Evolutionary conservation across 2,797 vertebrate genomes (phyloP), one percentile per base, ranked within the genome.

Genomic region (Ispidina lecontei): DNA sequence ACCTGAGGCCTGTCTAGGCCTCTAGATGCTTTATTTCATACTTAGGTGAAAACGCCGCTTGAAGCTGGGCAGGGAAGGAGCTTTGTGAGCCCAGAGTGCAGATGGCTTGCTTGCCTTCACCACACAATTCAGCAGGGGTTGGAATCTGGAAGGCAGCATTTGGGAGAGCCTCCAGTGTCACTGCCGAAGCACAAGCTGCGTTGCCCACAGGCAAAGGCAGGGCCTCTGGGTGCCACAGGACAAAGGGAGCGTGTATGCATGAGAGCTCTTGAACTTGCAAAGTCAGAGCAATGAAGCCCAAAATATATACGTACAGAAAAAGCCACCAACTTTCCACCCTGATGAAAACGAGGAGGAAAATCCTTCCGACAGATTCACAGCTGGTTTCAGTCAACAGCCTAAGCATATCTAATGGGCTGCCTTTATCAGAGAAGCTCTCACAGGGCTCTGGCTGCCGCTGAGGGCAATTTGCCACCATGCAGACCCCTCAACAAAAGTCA

Each of bases 361-460:
- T 95, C 91, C 91, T 95, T 87, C 84, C 35, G 72, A 92, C 94
- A 95, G 93, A 84, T 85, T 95, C 96, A 87, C 95, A 96, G 94
- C 93, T 95, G 91, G 94, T 79, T 96, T 91, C 91, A 87, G 52
- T 91, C 73, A 29, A 88, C 88, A 90, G 84, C 37, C 54, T 88
- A 23, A 94, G 87, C 89, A 96, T 93, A 96, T 92, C 90, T 95
- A 97, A 94, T 94, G 77, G 75, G 56, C 64, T 0, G 41, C 86
- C 89, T 94, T 96, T 89, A 94, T 93, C 89, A 86, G 84, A 87
- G 64, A 31, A 91, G 70, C 80, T 92, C 89, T 94, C 91, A 62
- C 0, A 82, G 74, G 59, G 86, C 41, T 89, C 90, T 93, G 95
- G 90, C 90, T 94, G 84, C 77, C 70, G 37, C 86, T 3, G 58